Conservation (phyloP, 92 coral and sea anemone genomes). For the Pocillopora meandrina region DNA sequence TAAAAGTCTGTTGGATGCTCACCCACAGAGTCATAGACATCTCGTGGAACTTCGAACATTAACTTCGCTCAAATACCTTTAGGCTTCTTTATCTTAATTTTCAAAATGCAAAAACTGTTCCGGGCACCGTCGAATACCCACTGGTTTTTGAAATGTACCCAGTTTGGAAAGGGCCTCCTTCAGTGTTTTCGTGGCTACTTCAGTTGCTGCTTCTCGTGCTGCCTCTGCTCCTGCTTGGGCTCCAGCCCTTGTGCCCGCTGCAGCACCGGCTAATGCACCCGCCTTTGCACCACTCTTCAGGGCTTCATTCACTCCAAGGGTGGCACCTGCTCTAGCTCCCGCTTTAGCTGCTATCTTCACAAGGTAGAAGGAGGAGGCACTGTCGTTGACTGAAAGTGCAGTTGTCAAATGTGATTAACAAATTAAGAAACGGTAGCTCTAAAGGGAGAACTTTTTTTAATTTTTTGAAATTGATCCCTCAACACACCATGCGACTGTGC, state of each 20-base stretch:
- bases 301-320: conserved; percentile 47
- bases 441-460: too few species aligned
- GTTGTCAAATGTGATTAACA: background rate
- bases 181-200: conserved; percentile 57
- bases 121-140: background rate
- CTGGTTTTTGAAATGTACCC: conserved; percentile 23
- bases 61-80: too few species aligned
- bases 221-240: conserved; percentile 65
- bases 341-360: conserved; percentile 73
- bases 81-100: background rate
- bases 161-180: conserved; percentile 40
- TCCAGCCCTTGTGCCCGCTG: conserved; percentile 44
- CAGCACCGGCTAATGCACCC: conserved; percentile 49
- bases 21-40: too few species aligned
- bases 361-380: conserved; percentile 10
- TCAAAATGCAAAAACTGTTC: background rate
- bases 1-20: too few species aligned
- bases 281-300: conserved; percentile 31
- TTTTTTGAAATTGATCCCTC: too few species aligned
- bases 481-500: too few species aligned
- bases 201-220: conserved; percentile 54
- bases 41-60: too few species aligned
- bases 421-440: too few species aligned
- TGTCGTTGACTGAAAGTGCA: conserved; percentile 3
- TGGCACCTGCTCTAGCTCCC: conserved; percentile 85